Evolutionary conservation across 2,888 invertebrate species (phyloP), one percentile per base, ranked within the genome.

Genomic region (Eupeodes latifasciatus): DNA sequence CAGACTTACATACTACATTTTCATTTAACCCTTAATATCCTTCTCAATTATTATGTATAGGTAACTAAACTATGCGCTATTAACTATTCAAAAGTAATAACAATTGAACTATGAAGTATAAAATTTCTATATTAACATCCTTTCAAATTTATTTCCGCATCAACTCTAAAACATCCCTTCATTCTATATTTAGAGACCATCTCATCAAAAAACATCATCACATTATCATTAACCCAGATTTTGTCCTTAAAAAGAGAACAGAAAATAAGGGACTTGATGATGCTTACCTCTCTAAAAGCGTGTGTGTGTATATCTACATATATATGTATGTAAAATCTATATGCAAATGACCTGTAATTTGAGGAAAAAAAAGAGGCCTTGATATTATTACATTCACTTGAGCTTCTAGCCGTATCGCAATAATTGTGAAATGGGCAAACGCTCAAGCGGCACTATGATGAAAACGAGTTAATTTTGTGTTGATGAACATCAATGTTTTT

Each of bases 311-410:
- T 44, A 27, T 47, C 12, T 47, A 10, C 12, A 10, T 47, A 44
- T 5, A 5, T 10, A 44, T 44, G 4, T 40, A 36, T 10, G 9
- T 19, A 47, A 19, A 12, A 44, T 64, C n/a, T 72, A 67, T 72
- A 83, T 83, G 78, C 72, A 83, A 83, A 83, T 78, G 78, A 51
- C 66, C 59, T 78, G 78, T 78, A 59, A 83, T 83, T 83, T 78
- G 57, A 44, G 11, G 5, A 62, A 62, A 7, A 64, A 62, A 36
- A 36, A 36, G 9, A 10, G 34, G 9, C 57, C 12, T 44, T 53
- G 67, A 62, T 76, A 76, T 40, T 40, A 40, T 77, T 77, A 77
- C 64, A 66, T 66, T 72, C 78, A 66, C 64, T 83, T 78, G 49
- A 72, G 49, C 49, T 71, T n/a, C 36, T 57, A 55, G 9, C 40